Evolutionary conservation across 2,888 invertebrate species (phyloP).

Genomic region (Eucera pruinosa): DNA sequence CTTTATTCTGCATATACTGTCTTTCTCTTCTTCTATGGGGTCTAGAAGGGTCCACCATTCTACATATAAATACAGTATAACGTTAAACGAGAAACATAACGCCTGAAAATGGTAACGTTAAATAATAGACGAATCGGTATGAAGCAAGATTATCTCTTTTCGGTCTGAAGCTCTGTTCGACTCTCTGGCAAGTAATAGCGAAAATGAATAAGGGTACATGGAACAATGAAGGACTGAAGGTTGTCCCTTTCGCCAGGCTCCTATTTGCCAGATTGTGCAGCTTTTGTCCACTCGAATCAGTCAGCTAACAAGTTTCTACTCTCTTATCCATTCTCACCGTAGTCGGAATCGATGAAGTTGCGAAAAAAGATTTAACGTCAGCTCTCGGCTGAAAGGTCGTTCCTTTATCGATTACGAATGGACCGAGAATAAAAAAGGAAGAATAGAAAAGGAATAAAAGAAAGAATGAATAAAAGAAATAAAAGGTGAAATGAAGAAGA

Average conservation of each 20-base stretch:
- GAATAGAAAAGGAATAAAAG: not conserved
- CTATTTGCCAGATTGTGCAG: constrained; percentile 56
- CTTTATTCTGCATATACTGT: no score
- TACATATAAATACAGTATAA: no score
- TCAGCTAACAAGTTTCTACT: constrained; percentile 67
- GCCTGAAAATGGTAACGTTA: no score
- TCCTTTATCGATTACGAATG: constrained; percentile 41
- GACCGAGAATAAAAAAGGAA: not conserved
- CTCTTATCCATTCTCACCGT: constrained; percentile 59
- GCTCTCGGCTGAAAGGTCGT: constrained; percentile 50
- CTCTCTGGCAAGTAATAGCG: constrained; percentile 25
- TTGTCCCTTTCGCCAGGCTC: constrained; percentile 50
- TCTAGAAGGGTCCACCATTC: no score
- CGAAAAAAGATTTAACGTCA: constrained; percentile 63
- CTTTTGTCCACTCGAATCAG: constrained; percentile 67
- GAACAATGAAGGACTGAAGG: constrained; percentile 53
- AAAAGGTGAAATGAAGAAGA: not conserved
- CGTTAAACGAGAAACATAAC: no score
- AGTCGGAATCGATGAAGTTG: constrained; percentile 58
- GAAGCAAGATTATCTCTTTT: constrained; percentile 11
- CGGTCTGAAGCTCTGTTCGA: not conserved
- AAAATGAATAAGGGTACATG: constrained; percentile 50
- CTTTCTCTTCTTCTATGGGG: no score
- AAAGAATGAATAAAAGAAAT: not conserved
- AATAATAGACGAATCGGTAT: not conserved